Base-by-base conservation (phyloP, 2,888 invertebrate genomes). In the Choristoneura rosaceana region DNA sequence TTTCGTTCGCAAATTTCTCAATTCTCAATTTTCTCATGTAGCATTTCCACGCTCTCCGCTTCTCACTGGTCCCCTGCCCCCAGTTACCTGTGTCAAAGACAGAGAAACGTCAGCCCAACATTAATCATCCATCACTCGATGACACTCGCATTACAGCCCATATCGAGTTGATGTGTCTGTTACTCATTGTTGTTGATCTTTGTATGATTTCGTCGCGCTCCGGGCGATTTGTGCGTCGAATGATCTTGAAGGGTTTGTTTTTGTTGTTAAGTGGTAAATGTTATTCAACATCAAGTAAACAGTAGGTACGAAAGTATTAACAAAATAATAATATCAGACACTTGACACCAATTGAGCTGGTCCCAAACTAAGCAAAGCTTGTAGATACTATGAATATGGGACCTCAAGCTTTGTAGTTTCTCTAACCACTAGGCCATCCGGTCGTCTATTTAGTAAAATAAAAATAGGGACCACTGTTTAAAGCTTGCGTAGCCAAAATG, bases 121-220 rank as follows among this genome's bases (percentile, higher is more conserved):
- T 88, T 87, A 84, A 87, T 89, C 90, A 89, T 89, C 87, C 84
- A 87, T 87, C 88, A 87, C 76, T 55, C 61, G 67, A 71, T 63
- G 71, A 71, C 71, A 59, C 62, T 58, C 45, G 62, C 52, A 47
- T 67, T 62, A 67, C 71, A 34, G 65, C 43, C 60, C 17, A 17
- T 17, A 71, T 71, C 45, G 52, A 55, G 25, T 67, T 55, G 65
- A 71, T 66, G 66, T 70, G 69, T 58, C 65, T 61, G 47, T 70
- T 47, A 38, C 25, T 41, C 55, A 38, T 15, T 55, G 55, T 38
- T 45, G 58, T 34, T 45, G 38, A 58, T 47, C 55, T 33, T 61
- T 70, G 62, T 70, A 38, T 38, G 63, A 52, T 47, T 63, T 52
- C 34, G 17, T 45, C 5, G 45, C 69, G 14, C 69, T 43, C 55